Conservation (phyloP, 2,797 vertebrate genomes). For the Uromys caudimaculatus region DNA sequence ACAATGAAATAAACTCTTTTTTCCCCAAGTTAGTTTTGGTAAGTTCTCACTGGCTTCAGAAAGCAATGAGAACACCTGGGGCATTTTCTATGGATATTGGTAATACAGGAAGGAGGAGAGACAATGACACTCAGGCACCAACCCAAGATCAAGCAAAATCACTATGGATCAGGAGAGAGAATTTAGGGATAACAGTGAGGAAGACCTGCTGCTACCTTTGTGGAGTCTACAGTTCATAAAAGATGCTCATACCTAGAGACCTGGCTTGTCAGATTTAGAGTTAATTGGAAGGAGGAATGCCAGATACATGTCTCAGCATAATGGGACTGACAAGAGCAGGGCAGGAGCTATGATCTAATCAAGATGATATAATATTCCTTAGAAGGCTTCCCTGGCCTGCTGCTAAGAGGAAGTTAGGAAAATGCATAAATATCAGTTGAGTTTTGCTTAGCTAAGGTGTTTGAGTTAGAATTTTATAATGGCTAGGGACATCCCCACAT, state of each 20-base stretch:
- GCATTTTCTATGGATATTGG: not conserved
- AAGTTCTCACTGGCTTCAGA: not conserved
- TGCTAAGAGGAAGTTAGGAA: not conserved
- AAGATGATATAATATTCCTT: slow-evolving; percentile 9
- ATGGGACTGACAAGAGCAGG: slow-evolving; percentile 45
- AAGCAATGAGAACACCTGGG: not conserved
- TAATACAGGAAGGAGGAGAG: not conserved
- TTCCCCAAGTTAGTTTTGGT: not conserved
- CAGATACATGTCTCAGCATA: slow-evolving; percentile 8
- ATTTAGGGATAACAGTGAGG: not conserved
- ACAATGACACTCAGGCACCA: not conserved
- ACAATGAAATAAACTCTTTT: not conserved
- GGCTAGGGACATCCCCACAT: not conserved
- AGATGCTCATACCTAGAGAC: not conserved
- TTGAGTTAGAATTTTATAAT: slow-evolving; percentile 49
- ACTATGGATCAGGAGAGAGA: not conserved
- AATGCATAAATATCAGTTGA: slow-evolving; percentile 42
- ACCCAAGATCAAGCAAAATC: not conserved
- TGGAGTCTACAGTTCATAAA: not conserved
- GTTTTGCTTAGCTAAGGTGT: slow-evolving; percentile 49
- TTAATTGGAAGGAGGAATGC: slow-evolving; percentile 39
- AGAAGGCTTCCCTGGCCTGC: not conserved
- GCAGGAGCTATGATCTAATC: slow-evolving; percentile 55
- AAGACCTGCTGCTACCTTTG: not conserved
- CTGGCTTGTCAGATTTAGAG: slow-evolving; percentile 24